phyloP scores from a whole-genome alignment of 2,888 invertebrate genomes.

The Drosophila putrida region DNA sequence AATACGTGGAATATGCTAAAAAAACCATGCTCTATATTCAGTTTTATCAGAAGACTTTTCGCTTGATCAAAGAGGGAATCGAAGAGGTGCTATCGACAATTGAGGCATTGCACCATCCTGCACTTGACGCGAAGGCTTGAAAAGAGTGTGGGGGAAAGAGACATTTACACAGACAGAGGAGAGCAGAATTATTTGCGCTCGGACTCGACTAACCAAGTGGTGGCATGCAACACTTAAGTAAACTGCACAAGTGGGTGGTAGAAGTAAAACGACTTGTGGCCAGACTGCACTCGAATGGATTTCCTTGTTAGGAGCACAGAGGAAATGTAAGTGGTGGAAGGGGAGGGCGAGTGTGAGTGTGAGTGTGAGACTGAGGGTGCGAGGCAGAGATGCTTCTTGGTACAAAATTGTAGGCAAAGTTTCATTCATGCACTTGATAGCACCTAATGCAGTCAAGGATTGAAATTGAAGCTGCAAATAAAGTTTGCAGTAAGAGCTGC shows the following conservation, averaged over 20 bases:
- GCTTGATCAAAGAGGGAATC: not conserved
- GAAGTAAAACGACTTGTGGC: conserved; percentile 36
- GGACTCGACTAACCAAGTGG: conserved; percentile 38
- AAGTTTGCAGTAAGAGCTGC: conserved; percentile 13
- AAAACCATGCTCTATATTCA: not conserved
- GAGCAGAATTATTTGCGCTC: conserved; percentile 32
- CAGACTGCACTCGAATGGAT: conserved; percentile 70
- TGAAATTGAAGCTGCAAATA: conserved; percentile 37
- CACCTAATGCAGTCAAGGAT: conserved; percentile 67
- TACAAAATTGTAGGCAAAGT: conserved; percentile 56
- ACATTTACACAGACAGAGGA: not conserved
- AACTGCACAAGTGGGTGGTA: conserved; percentile 40
- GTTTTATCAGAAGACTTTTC: not conserved
- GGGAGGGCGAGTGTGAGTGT: not conserved
- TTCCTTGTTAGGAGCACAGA: conserved; percentile 68
- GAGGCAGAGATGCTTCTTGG: conserved; percentile 18
- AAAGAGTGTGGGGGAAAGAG: not conserved
- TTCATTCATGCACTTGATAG: conserved; percentile 62
- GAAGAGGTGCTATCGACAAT: conserved; percentile 37
- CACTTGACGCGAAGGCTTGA: not conserved
- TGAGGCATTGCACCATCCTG: conserved; percentile 34
- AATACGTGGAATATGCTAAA: not conserved
- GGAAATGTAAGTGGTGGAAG: not conserved
- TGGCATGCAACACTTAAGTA: conserved; percentile 44
- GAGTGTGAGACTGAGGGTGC: not conserved